phyloP scores from a whole-genome alignment of 2,113 vertebrate genomes.

The Tachysurus vachellii region DNA sequence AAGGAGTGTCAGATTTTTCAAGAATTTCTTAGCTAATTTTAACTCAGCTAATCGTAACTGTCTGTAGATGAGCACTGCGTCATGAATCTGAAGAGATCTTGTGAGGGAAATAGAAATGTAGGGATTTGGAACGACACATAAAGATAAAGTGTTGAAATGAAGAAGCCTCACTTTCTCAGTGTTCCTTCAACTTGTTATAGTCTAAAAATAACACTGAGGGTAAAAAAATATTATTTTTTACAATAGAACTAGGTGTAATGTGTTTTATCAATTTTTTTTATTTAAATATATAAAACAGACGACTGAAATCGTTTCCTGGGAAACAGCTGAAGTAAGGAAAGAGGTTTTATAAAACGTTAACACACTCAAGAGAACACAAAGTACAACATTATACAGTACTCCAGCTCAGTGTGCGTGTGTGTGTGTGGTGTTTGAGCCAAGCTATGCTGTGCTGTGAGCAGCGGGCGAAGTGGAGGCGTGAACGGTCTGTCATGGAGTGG shows the following conservation, averaged over 20 bases:
- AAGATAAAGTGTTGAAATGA: neutral
- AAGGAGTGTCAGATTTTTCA: neutral
- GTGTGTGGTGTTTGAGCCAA: constrained; percentile 27
- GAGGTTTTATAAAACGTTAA: neutral
- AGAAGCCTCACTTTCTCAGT: neutral
- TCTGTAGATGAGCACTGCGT: neutral
- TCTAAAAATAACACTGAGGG: neutral
- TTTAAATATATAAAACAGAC: neutral
- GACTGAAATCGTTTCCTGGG: neutral
- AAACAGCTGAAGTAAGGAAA: neutral
- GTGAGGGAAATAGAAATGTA: neutral
- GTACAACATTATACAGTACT: constrained; percentile 22
- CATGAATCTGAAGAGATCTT: neutral
- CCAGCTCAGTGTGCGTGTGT: constrained; percentile 11
- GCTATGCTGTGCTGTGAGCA: constrained; percentile 42
- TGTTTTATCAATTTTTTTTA: neutral
- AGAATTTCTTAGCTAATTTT: neutral
- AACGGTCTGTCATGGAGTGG: constrained; percentile 45
- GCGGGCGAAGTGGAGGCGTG: constrained; percentile 45
- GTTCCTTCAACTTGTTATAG: neutral
- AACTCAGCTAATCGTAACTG: neutral
- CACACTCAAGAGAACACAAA: constrained; percentile 1
- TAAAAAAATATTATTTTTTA: neutral
- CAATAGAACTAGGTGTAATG: neutral
- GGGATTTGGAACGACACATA: neutral